Percentiles rank a stretch among this genome's conserved stretches.
Conservation (phyloP, 2,113 vertebrate genomes). For the Lamprologus sp. region DNA sequence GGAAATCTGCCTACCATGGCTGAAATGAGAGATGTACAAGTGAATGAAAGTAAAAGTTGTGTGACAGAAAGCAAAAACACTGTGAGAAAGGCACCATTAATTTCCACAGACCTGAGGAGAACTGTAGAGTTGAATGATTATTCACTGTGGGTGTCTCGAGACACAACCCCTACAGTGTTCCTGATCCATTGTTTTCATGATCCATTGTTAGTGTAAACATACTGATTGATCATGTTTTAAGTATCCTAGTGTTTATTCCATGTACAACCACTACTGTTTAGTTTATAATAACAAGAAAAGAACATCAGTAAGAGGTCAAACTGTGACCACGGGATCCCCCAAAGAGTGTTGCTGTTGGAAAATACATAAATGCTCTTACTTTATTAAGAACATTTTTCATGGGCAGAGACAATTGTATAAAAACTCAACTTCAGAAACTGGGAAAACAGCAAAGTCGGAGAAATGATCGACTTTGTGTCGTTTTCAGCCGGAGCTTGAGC, state of each 20-base stretch:
- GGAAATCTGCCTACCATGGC: not conserved
- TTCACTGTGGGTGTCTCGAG: not conserved
- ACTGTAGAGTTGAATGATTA: not conserved
- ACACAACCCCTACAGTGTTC: not conserved
- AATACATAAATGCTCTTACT: not conserved
- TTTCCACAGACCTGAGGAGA: not conserved
- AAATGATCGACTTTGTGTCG: not conserved
- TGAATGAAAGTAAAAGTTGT: not conserved
- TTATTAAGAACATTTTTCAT: not conserved
- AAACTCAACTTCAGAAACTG: not conserved
- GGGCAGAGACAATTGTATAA: not conserved
- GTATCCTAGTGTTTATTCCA: not conserved
- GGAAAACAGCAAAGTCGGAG: not conserved
- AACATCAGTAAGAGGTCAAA: not conserved
- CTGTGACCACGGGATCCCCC: not conserved
- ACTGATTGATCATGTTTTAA: not conserved
- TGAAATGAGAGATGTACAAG: not conserved
- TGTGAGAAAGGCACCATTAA: not conserved
- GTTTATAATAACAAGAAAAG: not conserved
- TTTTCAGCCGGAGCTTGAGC: not conserved
- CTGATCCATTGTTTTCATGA: not conserved
- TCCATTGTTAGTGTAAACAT: not conserved
- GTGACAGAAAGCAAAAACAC: not conserved
- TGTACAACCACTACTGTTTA: not conserved
- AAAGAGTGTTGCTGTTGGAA: not conserved